Evolutionary conservation across 2,797 vertebrate genomes (phyloP), one percentile per base, ranked within the genome.

Genomic region (Columba guinea): DNA sequence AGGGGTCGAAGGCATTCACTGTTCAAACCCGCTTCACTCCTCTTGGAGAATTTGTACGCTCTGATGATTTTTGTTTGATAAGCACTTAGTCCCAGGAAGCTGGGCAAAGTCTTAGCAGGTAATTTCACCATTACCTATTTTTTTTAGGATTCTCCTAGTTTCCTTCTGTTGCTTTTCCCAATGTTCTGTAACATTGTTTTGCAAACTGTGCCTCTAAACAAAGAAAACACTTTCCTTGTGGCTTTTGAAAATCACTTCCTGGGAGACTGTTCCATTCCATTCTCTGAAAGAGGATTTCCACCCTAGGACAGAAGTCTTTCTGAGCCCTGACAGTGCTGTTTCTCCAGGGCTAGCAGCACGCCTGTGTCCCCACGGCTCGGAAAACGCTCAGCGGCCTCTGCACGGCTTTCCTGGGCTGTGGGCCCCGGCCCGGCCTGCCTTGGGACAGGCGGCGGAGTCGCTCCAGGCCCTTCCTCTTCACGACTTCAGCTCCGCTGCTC

Each of bases 391-490:
- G 37, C 41, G n/a, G 56, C 49, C 55, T 20, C 67, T 34, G 46
- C 0, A 3, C 60, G 39, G 53, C 28, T 30, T 67, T 81, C 24
- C 64, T 75, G 56, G 16, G 55, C 14, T 46, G 37, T 15, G 1
- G 3, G 37, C 56, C 62, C 34, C 34, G 60, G 56, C 34, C 75
- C 34, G 74, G 60, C 49, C 55, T 48, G 60, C 44, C n/a, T 48
- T 6, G 0, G 2, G 11, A 17, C 30, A 35, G 46, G n/a, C 53
- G 32, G 46, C 13, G 0, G 55, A 68, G 79, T 56, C 15, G 46
- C 51, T 51, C 46, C 35, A 46, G 60, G 28, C 79, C 35, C 44
- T 64, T 84, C 46, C 51, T 41, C 68, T 69, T 69, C 3, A 2
- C 27, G 74, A 35, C 44, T 63, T 74, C 15, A 84, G 34, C 24